Conservation (phyloP, 2,797 vertebrate genomes). For the Myotis planiceps region DNA sequence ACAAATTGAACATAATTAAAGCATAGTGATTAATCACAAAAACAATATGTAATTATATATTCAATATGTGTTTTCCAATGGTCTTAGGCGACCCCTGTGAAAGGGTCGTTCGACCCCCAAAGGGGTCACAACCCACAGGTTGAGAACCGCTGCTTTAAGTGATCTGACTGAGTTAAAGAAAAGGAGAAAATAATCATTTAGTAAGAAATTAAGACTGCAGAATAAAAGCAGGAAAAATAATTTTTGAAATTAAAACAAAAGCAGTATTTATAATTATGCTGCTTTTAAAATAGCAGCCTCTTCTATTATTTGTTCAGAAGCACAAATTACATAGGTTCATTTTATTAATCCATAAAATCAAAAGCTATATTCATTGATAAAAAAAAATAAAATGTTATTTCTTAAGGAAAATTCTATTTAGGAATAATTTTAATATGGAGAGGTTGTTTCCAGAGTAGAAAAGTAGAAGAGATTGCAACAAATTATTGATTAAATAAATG, state of each 20-base stretch:
- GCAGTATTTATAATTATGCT: constrained; percentile 11
- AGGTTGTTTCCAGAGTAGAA: neutral
- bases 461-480: neutral
- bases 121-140: too few species aligned
- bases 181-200: constrained; percentile 53
- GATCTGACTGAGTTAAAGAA: constrained; percentile 50
- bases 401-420: constrained; percentile 7
- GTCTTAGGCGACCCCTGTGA: too few species aligned
- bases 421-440: constrained; percentile 28
- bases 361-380: neutral
- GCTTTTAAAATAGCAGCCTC: neutral
- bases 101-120: too few species aligned
- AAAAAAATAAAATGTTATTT: neutral
- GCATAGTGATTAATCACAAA: too few species aligned
- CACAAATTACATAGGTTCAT: constrained; percentile 11
- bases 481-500: neutral
- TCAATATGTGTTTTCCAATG: too few species aligned
- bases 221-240: constrained; percentile 8
- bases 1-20: too few species aligned
- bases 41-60: too few species aligned
- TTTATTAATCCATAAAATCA: constrained; percentile 38
- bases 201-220: constrained; percentile 25
- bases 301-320: constrained; percentile 44
- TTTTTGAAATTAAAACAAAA: constrained; percentile 55
- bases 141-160: neutral